Conservation (phyloP, 2,797 vertebrate genomes). For the Anguilla pacifica region DNA sequence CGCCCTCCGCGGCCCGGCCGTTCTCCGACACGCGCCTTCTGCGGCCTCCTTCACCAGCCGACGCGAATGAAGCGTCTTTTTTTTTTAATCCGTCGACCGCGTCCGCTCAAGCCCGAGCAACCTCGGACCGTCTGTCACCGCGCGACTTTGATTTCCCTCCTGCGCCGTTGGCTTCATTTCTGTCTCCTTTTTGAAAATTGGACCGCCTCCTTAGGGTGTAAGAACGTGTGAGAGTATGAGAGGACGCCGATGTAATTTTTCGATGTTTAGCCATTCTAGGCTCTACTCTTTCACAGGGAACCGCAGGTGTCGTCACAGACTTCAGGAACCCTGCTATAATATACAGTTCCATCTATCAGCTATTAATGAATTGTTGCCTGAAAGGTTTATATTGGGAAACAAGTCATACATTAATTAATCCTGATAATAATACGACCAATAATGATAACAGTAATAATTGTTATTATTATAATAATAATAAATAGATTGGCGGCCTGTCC, state of each 20-base stretch:
- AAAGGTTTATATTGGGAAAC: background rate
- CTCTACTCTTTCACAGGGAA: background rate
- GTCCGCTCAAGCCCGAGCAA: background rate
- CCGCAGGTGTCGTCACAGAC: background rate
- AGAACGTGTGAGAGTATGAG: background rate
- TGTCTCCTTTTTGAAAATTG: background rate
- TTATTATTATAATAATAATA: too few relatives aligned
- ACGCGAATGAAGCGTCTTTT: background rate
- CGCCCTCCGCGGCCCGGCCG: background rate
- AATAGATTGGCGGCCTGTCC: too few relatives aligned
- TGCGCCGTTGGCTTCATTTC: background rate
- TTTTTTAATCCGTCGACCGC: background rate
- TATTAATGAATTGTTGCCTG: background rate
- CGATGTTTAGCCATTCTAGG: background rate
- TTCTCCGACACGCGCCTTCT: background rate
- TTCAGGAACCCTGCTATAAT: background rate
- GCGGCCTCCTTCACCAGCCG: background rate
- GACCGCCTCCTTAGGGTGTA: background rate
- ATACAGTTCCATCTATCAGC: background rate
- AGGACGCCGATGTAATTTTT: background rate
- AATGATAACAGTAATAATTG: too few relatives aligned
- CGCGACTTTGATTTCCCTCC: background rate
- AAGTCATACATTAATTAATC: too few relatives aligned
- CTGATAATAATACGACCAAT: too few relatives aligned
- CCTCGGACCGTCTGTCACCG: background rate